Base-by-base conservation (phyloP, 2,888 invertebrate species). In the Lymantria monacha region DNA sequence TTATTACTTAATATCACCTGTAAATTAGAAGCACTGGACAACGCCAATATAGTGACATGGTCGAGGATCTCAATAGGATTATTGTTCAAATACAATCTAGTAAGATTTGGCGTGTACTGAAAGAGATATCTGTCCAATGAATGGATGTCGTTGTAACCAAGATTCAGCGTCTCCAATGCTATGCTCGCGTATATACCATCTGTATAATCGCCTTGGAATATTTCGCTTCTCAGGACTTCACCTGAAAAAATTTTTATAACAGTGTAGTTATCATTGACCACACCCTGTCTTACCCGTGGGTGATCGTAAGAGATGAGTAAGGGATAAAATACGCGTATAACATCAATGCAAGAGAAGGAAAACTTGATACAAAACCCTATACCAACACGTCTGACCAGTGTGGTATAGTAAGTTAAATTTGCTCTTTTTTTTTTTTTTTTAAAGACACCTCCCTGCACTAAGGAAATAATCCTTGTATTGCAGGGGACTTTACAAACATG, bases 121-220 rank as follows among this genome's bases (percentile, higher is more conserved):
- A 95, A 95, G 37, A 94, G 70, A 47, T 92, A 92, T 57, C 89
- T 83, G 69, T 93, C 92, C 61, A 95, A 72, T 3, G 93, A 93
- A 65, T 93, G 93, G 48, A 95, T 93, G 66, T 91, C 76, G 74
- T 95, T 95, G 76, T 93, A 91, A 13, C 93, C 93, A 38, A 95
- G 81, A 73, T 94, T 93, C 30, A 95, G 75, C 10, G 93, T 92
- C 68, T 92, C 91, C 51, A 95, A 64, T 0, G 88, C 89, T 40
- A 95, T 93, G 45, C 92, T 92, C 56, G 91, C 91, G 77, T 93
- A 94, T 14, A 82, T 81, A 3, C 86, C 86, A 49, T 89, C 81
- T 54, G 90, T 91, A 74, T 93, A 94, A 0, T 93, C 93, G 0
- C 95, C 95, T 69, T 93, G 93, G 78, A 95, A 95, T 51, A 94